A percentile compares a stretch with the other conserved stretches of the same genome.
Conservation (phyloP, 2,113 vertebrate species). For the Mixornis gularis region DNA sequence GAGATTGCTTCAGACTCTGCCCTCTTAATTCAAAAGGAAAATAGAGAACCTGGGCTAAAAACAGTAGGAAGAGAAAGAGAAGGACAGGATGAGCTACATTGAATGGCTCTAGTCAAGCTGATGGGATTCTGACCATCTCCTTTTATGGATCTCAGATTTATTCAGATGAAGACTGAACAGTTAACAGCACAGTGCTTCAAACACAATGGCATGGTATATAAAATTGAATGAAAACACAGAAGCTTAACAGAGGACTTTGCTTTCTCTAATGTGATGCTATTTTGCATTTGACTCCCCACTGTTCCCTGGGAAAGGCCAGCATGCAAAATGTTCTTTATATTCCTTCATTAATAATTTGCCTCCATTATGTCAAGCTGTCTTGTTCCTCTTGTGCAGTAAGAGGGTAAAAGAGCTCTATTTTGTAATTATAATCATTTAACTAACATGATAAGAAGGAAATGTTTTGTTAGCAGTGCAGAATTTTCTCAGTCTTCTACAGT, state of each 20-base stretch:
- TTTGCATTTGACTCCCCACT: not conserved
- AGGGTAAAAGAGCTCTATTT: not conserved
- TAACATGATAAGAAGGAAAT: not conserved
- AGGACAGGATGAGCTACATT: not conserved
- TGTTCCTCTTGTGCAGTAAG: not conserved
- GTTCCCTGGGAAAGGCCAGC: not conserved
- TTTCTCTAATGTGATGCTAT: not conserved
- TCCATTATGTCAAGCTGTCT: not conserved
- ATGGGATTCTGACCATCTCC: not conserved
- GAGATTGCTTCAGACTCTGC: not conserved
- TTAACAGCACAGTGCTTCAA: not conserved
- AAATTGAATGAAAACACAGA: not conserved
- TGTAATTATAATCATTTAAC: not conserved
- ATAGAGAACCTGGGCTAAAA: not conserved
- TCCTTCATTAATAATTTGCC: not conserved
- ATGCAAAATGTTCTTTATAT: not conserved
- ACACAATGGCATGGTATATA: not conserved
- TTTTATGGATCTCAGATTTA: not conserved
- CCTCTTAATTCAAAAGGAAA: not conserved
- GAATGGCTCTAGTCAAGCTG: not conserved
- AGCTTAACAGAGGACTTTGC: not conserved
- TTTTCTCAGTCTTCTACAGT: not conserved
- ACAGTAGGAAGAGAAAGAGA: not conserved
- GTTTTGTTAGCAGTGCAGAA: not conserved
- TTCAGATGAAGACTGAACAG: not conserved